Percentiles rank a stretch among this genome's conserved stretches.
Evolutionary conservation across 2,113 vertebrate genomes (phyloP).

Genomic region (Grammomys surdaster): DNA sequence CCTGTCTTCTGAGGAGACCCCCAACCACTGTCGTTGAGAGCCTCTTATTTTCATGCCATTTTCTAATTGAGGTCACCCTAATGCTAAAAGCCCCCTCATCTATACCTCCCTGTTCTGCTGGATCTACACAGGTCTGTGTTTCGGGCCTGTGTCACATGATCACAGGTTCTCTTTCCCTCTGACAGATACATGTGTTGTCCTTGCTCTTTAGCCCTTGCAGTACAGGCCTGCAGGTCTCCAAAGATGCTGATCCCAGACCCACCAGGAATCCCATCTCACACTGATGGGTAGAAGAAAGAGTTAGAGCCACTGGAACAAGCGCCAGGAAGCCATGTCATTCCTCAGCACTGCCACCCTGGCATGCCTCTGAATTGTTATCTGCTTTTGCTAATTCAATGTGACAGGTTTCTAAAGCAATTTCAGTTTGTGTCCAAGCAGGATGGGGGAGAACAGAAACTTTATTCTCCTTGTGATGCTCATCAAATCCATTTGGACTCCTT

Average conservation of each 20-base stretch:
- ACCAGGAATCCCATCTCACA: constrained; percentile 36
- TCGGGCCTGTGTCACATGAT: neutral
- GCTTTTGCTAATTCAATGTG: constrained; percentile 81
- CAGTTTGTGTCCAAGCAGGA: constrained; percentile 72
- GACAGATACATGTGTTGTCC: neutral
- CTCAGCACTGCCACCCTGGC: constrained; percentile 67
- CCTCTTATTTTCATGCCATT: neutral
- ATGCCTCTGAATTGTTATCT: constrained; percentile 80
- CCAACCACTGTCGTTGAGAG: neutral
- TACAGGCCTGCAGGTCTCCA: neutral
- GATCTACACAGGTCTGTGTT: neutral
- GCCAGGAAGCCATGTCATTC: constrained; percentile 74
- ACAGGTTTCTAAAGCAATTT: constrained; percentile 82
- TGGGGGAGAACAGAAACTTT: constrained; percentile 36
- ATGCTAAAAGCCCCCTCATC: neutral
- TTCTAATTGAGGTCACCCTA: neutral
- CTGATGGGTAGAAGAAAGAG: constrained; percentile 59
- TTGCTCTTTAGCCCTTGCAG: neutral
- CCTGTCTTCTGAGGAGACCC: neutral
- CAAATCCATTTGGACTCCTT: constrained; percentile 62
- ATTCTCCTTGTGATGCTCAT: constrained; percentile 67
- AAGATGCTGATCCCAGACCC: constrained; percentile 68
- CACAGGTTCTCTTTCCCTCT: neutral
- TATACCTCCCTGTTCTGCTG: neutral
- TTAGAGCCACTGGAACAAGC: constrained; percentile 50